These are phyloP conservation scores for Diaprepes abbreviatus DNA, from an alignment of 2,888 invertebrate species.

Conservation along the genomic window DNA sequence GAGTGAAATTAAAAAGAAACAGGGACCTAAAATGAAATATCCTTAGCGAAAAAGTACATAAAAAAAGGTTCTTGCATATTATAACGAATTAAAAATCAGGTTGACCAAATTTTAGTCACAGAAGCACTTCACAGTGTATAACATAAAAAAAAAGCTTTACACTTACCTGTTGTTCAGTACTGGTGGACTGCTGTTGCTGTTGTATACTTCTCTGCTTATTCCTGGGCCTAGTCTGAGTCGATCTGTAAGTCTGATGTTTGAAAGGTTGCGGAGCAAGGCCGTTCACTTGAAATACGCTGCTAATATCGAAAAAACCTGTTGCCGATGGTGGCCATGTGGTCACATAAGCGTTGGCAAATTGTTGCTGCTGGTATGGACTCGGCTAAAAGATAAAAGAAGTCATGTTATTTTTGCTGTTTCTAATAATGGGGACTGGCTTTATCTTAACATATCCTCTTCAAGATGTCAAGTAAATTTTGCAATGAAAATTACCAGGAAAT, in stretches of 20 bases:
- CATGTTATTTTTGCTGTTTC: too few species aligned
- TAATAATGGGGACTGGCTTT: too few species aligned
- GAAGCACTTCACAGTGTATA: too few species aligned
- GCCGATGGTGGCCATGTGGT: constrained; percentile 70
- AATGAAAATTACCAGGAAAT: too few species aligned
- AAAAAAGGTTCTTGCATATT: too few species aligned
- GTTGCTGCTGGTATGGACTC: constrained; percentile 69
- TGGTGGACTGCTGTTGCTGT: constrained; percentile 38
- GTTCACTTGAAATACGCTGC: constrained; percentile 80
- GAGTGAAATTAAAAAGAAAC: too few species aligned
- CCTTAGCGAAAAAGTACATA: too few species aligned
- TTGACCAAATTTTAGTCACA: too few species aligned
- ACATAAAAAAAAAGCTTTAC: neutral
- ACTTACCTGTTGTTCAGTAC: constrained; percentile 52
- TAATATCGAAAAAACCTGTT: constrained; percentile 75
- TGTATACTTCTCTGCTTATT: constrained; percentile 61
- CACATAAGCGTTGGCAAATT: constrained; percentile 75
- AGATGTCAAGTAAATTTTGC: too few species aligned
- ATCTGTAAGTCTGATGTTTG: constrained; percentile 67
- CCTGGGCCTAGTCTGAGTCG: constrained; percentile 56
- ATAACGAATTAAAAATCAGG: too few species aligned
- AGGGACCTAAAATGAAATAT: too few species aligned
- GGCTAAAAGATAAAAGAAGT: constrained; percentile 24
- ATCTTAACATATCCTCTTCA: too few species aligned
- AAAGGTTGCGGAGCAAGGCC: constrained; percentile 79